Evolutionary conservation across 2,797 vertebrate species (phyloP), one percentile per base, ranked within the genome.

Genomic region (Toxotes lorentzi): DNA sequence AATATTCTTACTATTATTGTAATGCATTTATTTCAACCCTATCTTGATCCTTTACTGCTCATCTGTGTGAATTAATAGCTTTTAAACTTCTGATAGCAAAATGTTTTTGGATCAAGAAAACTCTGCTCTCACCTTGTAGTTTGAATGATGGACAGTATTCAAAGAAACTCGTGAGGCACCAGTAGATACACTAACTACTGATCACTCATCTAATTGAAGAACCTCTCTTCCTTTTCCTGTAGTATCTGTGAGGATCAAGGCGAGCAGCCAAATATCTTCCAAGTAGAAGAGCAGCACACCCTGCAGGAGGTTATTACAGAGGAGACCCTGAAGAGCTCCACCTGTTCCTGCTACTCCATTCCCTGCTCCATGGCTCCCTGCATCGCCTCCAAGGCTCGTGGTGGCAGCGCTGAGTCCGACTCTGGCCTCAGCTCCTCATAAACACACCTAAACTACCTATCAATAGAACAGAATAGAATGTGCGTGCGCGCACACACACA

Each of bases 201-300:
- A 34, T 16, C 27, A 24, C 24, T 17, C 2, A 47, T 41, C 66
- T 78, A 67, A 87, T 65, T n/a, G 1, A 53, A 23, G 0, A 2
- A 7, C 0, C 23, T 65, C 62, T 54, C 32, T 35, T 45, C 48
- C 21, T 24, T 50, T 43, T 76, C 41, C 64, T 76, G 1, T 80
- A 99, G 98, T 88, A 99, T 99, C 93, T 97, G 97, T 5, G 98
- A 99, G 7, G 96, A 95, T 3, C 94, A 95, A 83, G 94, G 93
- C 12, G 98, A 98, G 80, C 96, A 98, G 87, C 91, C 95, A 67
- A 96, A 98, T 91, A 92, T 99, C 91, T 99, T 99, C 94, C 95
- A 99, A 86, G 95, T 99, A 90, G 98, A 99, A 86, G 97, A 97
- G 88, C 92, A 98, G 85, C 97, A 98, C 76, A 92, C 96, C 40